Conservation (phyloP, 2,113 vertebrate species). For the Laterallus jamaicensis region DNA sequence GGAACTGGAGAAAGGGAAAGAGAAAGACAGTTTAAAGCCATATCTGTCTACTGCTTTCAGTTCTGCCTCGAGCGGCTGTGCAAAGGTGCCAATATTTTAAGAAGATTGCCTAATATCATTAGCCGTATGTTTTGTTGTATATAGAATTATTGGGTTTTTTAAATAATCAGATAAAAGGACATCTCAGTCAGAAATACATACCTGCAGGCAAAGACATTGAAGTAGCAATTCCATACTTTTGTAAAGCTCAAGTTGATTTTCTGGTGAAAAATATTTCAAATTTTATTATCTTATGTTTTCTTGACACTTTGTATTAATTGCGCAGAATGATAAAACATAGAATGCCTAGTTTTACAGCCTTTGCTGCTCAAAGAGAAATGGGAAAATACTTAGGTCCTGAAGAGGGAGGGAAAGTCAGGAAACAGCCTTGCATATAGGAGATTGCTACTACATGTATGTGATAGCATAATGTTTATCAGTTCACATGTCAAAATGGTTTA, state of each 20-base stretch:
- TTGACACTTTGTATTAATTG: neutral
- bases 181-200: neutral
- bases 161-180: neutral
- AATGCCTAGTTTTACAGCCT: neutral
- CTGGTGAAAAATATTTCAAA: neutral
- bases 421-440: neutral
- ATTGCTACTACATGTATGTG: neutral
- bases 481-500: neutral
- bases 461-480: neutral
- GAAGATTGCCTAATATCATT: neutral
- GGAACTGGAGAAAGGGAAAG: neutral
- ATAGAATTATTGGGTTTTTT: neutral
- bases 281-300: neutral
- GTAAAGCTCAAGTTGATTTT: neutral
- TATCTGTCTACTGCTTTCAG: neutral
- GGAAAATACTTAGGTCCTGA: neutral
- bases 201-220: neutral
- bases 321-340: neutral
- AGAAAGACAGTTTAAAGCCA: neutral
- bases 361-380: neutral
- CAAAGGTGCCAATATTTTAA: neutral
- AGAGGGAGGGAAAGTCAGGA: neutral
- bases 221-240: neutral
- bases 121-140: neutral
- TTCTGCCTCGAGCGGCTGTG: neutral